Percentiles rank a stretch among this genome's conserved stretches.
Evolutionary conservation across 1,140 invertebrate genomes (phyloP).

Genomic region (Saccostrea glomerata): DNA sequence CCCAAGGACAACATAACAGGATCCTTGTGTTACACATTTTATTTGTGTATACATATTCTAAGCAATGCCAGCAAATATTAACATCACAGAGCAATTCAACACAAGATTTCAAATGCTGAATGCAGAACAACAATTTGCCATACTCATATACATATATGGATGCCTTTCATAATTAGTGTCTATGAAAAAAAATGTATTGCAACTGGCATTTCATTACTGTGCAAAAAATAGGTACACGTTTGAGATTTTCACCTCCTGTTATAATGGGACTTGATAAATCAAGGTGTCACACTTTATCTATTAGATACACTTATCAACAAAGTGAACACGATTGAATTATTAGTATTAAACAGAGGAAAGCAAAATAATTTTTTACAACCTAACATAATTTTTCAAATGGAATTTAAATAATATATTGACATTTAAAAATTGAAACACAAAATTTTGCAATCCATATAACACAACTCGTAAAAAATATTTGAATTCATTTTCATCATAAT

Average conservation of each 20-base stretch:
- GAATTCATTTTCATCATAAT: too few species aligned
- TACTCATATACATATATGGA: not conserved
- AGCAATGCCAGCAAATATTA: constrained; percentile 12
- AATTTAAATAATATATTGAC: too few species aligned
- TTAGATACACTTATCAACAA: not conserved
- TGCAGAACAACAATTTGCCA: not conserved
- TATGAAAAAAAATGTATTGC: not conserved
- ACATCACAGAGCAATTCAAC: not conserved
- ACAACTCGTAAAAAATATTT: too few species aligned
- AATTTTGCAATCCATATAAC: too few species aligned
- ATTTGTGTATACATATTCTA: constrained; percentile 10
- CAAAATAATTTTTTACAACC: too few species aligned
- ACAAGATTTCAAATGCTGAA: not conserved
- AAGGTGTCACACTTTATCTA: not conserved
- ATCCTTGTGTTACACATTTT: not conserved
- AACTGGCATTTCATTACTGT: not conserved
- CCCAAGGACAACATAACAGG: not conserved
- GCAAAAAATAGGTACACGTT: not conserved
- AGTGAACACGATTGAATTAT: too few species aligned
- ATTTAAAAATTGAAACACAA: too few species aligned
- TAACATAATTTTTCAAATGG: too few species aligned
- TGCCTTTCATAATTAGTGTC: not conserved
- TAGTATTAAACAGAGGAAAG: too few species aligned
- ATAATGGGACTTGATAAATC: not conserved
- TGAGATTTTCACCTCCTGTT: not conserved